Percentiles rank a stretch among this genome's conserved stretches.
Conservation (phyloP, 2,113 vertebrate species). For the Toxotes jaculatrix region DNA sequence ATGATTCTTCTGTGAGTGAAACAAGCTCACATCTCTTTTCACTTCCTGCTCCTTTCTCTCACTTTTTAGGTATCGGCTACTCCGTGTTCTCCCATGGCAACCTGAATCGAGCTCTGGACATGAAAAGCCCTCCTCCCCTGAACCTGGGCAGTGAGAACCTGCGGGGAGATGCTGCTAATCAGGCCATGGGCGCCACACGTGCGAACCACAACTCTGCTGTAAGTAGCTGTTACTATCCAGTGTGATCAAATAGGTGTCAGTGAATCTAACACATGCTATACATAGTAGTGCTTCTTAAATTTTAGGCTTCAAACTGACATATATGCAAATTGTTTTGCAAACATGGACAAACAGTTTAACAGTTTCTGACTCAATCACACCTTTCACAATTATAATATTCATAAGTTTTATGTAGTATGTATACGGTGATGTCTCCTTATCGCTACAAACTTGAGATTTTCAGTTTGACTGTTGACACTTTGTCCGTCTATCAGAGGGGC, state of each 20-base stretch:
- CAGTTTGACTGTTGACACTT: slow-evolving; percentile 14
- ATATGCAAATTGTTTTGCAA: background rate
- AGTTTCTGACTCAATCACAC: background rate
- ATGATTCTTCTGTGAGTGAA: slow-evolving; percentile 53
- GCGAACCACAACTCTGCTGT: slow-evolving; percentile 79
- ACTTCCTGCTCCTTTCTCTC: slow-evolving; percentile 74
- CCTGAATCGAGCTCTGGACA: slow-evolving; percentile 85
- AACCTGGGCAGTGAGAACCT: slow-evolving; percentile 84
- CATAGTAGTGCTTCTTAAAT: too few species aligned
- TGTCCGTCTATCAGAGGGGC: slow-evolving; percentile 80
- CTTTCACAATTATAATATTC: background rate
- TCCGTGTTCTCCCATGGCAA: slow-evolving; percentile 86
- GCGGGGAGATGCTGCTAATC: slow-evolving; percentile 77
- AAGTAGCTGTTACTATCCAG: slow-evolving; percentile 65
- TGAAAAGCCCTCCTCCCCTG: slow-evolving; percentile 87
- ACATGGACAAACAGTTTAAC: slow-evolving; percentile 19
- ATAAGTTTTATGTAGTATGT: background rate
- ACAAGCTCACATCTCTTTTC: slow-evolving; percentile 78
- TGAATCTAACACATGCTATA: background rate
- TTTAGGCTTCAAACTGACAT: background rate
- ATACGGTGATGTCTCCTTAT: background rate
- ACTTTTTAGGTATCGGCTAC: slow-evolving; percentile 86
- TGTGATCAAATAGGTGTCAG: slow-evolving; percentile 6
- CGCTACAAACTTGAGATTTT: background rate
- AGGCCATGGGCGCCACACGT: slow-evolving; percentile 70